These are phyloP conservation scores for Brachyalestes nurse DNA, from an alignment of 2,797 vertebrate genomes.

Conservation along the genomic window DNA sequence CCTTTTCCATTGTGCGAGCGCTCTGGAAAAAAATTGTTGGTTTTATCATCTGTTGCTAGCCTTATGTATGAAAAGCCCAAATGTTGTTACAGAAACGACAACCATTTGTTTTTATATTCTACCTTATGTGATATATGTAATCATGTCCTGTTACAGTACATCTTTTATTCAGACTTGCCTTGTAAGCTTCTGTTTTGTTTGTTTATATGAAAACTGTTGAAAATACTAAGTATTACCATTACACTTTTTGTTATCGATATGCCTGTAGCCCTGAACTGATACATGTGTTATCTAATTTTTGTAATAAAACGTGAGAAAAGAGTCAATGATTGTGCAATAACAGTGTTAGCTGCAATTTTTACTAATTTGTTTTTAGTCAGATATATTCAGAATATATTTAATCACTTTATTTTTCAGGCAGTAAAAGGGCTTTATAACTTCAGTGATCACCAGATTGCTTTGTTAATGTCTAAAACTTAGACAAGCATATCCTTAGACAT, in stretches of 20 bases:
- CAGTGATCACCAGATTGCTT: background rate
- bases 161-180: conserved; percentile 31
- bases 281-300: conserved; percentile 49
- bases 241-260: conserved; percentile 33
- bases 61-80: conserved; percentile 26
- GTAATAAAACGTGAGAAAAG: conserved; percentile 46
- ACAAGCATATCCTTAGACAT: too few relatives aligned
- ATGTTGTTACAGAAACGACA: conserved; percentile 35
- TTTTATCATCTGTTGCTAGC: conserved; percentile 28
- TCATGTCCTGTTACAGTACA: conserved; percentile 39
- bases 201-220: conserved; percentile 34
- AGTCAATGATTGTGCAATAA: background rate
- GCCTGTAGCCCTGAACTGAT: conserved; percentile 43
- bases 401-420: background rate
- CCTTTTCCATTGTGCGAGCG: conserved; percentile 26
- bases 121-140: conserved; percentile 36
- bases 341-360: background rate
- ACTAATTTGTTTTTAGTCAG: background rate
- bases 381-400: background rate
- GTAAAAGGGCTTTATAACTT: background rate
- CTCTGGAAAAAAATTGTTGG: conserved; percentile 32
- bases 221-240: conserved; percentile 33
- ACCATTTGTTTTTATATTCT: conserved; percentile 31
- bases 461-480: too few relatives aligned
- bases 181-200: conserved; percentile 27